phyloP scores from a whole-genome alignment of 2,797 vertebrate genomes.

The Danio albolineatus region DNA sequence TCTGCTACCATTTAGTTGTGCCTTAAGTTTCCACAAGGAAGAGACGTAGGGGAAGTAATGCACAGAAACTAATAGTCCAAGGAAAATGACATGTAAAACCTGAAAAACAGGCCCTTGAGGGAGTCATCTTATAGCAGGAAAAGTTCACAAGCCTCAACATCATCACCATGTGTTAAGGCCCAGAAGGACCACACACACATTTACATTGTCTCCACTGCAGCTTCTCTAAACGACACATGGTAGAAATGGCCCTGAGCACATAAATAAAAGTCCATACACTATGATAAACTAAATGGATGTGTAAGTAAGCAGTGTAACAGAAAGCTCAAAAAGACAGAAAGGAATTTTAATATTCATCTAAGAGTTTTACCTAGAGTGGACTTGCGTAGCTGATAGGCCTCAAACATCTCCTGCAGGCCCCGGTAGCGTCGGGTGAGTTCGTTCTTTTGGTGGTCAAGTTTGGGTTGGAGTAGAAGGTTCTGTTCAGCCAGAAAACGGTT shows the following conservation, averaged over 20 bases:
- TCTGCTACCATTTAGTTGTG: not conserved
- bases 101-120: constrained; percentile 43
- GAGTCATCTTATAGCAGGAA: constrained; percentile 16
- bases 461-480: constrained; percentile 92
- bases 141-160: constrained; percentile 1
- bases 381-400: constrained; percentile 93
- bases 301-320: not conserved
- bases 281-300: not conserved
- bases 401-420: constrained; percentile 87
- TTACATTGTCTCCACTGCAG: not conserved
- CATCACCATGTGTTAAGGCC: not conserved
- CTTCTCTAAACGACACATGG: not conserved
- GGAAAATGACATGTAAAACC: constrained; percentile 23
- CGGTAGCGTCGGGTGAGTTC: constrained; percentile 85
- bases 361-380: constrained; percentile 87
- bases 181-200: not conserved
- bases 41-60: not conserved
- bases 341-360: too few relatives aligned
- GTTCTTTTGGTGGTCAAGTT: constrained; percentile 87
- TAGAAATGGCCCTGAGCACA: not conserved
- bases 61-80: not conserved
- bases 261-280: not conserved
- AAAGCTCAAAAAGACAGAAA: not conserved
- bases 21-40: not conserved
- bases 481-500: constrained; percentile 93